Evolutionary conservation across 2,888 invertebrate genomes (phyloP).

Genomic region (Ferrisia virgata): DNA sequence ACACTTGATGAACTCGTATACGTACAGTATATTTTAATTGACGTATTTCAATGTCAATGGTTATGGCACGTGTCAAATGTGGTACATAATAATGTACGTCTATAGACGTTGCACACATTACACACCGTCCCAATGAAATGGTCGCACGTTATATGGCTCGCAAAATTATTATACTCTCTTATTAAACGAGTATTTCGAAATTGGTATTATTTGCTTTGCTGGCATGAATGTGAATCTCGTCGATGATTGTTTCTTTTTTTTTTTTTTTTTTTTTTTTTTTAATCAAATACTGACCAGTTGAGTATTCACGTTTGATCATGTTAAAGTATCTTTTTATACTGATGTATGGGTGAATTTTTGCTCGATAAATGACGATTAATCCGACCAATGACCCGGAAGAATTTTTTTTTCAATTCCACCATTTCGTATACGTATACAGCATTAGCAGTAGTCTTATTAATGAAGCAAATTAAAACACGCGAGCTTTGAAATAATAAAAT

Average conservation of each 20-base stretch:
- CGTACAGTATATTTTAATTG: neutral
- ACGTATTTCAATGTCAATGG: neutral
- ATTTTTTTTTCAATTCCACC: neutral
- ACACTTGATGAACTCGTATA: neutral
- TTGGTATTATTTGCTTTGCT: neutral
- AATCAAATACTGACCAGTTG: no score
- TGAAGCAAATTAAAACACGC: neutral
- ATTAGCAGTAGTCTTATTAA: neutral
- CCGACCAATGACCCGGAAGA: neutral
- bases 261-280: no score
- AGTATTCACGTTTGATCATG: no score
- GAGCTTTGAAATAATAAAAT: neutral
- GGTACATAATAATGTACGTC: neutral
- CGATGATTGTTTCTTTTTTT: neutral
- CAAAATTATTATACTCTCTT: neutral
- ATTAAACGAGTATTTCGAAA: neutral
- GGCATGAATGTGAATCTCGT: neutral
- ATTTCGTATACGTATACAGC: neutral
- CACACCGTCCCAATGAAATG: neutral
- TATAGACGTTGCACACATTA: neutral
- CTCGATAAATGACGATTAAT: neutral
- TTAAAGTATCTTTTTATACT: neutral
- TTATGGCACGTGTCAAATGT: neutral
- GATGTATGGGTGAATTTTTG: neutral
- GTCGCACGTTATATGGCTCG: neutral